phyloP scores from a whole-genome alignment of 1,140 invertebrate species.

The Drosophila jambulina region DNA sequence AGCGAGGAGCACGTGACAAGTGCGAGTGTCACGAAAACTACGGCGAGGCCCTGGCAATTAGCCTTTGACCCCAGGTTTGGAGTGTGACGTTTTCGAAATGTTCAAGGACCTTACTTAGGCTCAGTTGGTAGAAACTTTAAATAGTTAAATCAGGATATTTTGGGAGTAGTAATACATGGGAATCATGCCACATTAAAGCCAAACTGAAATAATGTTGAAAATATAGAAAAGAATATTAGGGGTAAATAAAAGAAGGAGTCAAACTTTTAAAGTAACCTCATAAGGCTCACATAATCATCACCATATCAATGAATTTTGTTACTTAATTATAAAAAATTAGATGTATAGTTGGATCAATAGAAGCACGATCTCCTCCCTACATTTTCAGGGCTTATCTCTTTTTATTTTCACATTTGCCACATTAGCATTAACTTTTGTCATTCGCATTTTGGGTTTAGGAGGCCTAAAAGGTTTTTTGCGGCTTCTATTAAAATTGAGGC shows the following conservation, averaged over 20 bases:
- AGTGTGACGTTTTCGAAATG: conserved; percentile 1
- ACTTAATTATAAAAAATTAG: too few species aligned
- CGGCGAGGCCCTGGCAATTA: conserved; percentile 53
- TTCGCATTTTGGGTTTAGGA: conserved; percentile 47
- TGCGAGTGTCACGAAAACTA: conserved; percentile 22
- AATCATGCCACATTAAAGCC: neutral
- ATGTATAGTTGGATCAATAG: neutral
- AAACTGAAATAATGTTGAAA: neutral
- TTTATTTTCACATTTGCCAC: conserved; percentile 26
- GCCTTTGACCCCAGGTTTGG: conserved; percentile 22
- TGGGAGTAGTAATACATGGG: too few species aligned
- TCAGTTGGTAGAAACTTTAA: neutral
- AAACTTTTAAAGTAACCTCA: neutral
- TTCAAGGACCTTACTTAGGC: neutral
- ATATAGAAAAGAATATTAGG: neutral
- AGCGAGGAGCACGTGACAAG: conserved; percentile 69
- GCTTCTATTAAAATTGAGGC: conserved; percentile 60
- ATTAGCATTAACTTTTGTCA: conserved; percentile 69
- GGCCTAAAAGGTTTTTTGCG: conserved; percentile 74
- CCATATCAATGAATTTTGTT: neutral
- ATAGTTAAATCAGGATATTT: neutral
- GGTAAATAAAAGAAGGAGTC: neutral
- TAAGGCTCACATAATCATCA: too few species aligned
- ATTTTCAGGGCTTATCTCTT: conserved; percentile 1
- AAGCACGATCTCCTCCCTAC: conserved; percentile 22